Conservation (phyloP, 2,113 vertebrate genomes). For the Uria aalge region DNA sequence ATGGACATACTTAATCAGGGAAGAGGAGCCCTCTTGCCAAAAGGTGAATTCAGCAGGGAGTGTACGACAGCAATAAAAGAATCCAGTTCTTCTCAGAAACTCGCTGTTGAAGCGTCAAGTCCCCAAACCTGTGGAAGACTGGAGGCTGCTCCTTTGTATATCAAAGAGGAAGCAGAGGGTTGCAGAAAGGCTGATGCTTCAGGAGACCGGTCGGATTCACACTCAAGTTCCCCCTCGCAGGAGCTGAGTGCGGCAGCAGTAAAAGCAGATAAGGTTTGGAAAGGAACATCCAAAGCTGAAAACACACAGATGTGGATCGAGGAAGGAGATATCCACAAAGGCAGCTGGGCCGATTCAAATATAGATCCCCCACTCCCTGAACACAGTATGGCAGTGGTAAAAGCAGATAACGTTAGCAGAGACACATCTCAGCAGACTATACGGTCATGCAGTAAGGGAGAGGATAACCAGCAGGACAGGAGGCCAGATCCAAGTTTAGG, state of each 20-base stretch:
- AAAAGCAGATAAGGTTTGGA: not conserved
- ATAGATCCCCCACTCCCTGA: not conserved
- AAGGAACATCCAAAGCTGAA: not conserved
- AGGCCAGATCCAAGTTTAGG: not conserved
- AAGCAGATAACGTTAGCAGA: not conserved
- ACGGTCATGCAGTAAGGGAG: not conserved
- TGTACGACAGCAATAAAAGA: not conserved
- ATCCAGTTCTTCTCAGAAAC: not conserved
- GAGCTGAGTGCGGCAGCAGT: not conserved
- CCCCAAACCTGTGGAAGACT: not conserved
- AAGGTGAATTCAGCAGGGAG: not conserved
- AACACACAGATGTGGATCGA: not conserved
- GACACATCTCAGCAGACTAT: not conserved
- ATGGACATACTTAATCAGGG: not conserved
- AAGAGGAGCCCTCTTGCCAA: not conserved
- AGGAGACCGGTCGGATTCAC: not conserved
- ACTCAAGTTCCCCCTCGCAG: not conserved
- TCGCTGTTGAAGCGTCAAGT: not conserved
- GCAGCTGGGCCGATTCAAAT: not conserved
- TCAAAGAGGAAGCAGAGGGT: not conserved
- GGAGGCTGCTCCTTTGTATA: not conserved
- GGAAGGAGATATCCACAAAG: not conserved
- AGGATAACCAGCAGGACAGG: not conserved
- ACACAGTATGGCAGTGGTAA: not conserved
- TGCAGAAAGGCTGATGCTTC: not conserved